phyloP scores from a whole-genome alignment of 1,140 invertebrate species.

The Yoshiicerus persimilis region DNA sequence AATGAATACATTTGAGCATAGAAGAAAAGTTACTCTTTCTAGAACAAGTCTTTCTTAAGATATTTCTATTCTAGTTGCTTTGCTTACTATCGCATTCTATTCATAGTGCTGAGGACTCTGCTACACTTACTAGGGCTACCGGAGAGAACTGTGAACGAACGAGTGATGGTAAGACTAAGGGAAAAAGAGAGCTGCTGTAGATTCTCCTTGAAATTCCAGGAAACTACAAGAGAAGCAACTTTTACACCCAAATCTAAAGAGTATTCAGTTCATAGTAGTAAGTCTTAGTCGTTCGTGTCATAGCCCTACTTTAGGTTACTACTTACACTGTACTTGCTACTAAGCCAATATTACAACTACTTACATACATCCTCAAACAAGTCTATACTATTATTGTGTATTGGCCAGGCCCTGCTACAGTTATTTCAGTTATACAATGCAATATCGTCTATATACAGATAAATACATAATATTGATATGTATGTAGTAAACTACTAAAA shows the following conservation, averaged over 20 bases:
- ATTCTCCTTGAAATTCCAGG: not conserved
- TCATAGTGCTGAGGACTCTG: not conserved
- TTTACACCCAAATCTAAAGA: not conserved
- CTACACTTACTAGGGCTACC: not conserved
- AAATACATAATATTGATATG: not conserved
- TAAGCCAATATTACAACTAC: not conserved
- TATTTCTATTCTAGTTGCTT: not conserved
- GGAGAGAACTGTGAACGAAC: not conserved
- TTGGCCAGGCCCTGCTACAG: not conserved
- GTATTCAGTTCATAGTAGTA: not conserved
- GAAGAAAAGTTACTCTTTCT: not conserved
- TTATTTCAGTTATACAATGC: not conserved
- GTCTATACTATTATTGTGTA: not conserved
- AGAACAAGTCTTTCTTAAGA: not conserved
- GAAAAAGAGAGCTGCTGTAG: not conserved
- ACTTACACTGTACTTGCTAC: not conserved
- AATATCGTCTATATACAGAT: not conserved
- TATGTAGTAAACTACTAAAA: not conserved
- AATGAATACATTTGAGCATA: not conserved
- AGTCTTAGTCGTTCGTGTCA: not conserved
- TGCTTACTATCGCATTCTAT: not conserved
- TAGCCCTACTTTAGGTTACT: not conserved
- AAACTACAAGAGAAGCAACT: slow-evolving; percentile 10
- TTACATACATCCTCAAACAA: not conserved
- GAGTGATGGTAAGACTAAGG: not conserved